A percentile compares a stretch with the other conserved stretches of the same genome.
These are phyloP conservation scores for Hypomesus transpacificus DNA, from an alignment of 2,113 vertebrate genomes.

Conservation along the genomic window DNA sequence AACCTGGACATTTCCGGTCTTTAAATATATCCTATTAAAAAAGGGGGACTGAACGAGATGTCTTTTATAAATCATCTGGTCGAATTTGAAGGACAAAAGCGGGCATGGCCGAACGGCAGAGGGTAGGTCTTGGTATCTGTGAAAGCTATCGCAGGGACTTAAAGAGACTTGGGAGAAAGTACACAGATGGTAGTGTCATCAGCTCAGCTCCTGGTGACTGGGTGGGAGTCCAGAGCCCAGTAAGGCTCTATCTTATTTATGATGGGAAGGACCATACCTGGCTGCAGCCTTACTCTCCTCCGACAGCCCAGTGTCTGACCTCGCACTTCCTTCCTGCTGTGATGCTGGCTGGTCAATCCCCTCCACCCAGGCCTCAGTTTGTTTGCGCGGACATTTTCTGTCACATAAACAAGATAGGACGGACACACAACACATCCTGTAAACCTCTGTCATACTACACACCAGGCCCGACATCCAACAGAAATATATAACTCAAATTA, in stretches of 20 bases:
- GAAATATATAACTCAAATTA: no score
- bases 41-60: neutral
- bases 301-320: neutral
- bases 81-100: constrained; percentile 23
- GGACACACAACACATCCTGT: no score
- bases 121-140: constrained; percentile 34
- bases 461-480: no score
- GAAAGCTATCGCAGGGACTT: constrained; percentile 42
- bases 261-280: constrained; percentile 33
- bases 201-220: constrained; percentile 32
- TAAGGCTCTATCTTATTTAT: constrained; percentile 42
- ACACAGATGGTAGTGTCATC: constrained; percentile 52
- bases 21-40: neutral
- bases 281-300: neutral
- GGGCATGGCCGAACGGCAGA: constrained; percentile 25
- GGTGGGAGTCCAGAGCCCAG: constrained; percentile 18
- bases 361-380: neutral
- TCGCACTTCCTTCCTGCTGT: neutral
- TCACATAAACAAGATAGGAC: neutral
- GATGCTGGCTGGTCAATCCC: neutral
- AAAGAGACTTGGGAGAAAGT: constrained; percentile 23
- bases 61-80: neutral
- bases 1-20: constrained; percentile 1
- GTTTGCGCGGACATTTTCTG: neutral
- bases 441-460: no score